Conservation (phyloP, 2,113 vertebrate species). For the Tiliqua scincoides region DNA sequence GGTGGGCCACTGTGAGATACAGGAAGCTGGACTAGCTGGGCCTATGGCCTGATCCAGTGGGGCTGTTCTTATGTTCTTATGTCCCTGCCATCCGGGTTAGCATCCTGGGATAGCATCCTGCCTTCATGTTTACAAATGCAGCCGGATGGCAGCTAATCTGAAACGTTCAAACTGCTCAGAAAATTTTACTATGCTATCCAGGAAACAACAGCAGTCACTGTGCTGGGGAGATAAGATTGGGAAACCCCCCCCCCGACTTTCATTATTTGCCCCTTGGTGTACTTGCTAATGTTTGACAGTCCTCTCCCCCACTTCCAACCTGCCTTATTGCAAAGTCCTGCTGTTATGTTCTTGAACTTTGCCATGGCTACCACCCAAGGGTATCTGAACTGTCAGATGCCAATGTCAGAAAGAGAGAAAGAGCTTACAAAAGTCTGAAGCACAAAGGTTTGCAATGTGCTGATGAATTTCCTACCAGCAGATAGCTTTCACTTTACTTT, state of each 20-base stretch:
- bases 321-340: conserved; percentile 40
- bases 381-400: conserved; percentile 62
- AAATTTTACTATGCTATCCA: conserved; percentile 4
- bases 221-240: conserved; percentile 1
- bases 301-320: conserved; percentile 29
- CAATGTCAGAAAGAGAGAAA: conserved; percentile 39
- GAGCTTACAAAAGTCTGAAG: conserved; percentile 41
- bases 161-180: neutral
- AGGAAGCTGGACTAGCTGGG: too few relatives aligned
- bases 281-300: conserved; percentile 43
- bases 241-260: conserved; percentile 10
- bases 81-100: too few relatives aligned
- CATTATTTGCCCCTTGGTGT: conserved; percentile 28
- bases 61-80: too few relatives aligned
- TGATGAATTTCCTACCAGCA: conserved; percentile 64
- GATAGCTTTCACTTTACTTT: conserved; percentile 63
- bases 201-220: neutral
- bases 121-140: neutral
- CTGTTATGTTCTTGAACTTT: conserved; percentile 64
- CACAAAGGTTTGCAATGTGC: conserved; percentile 46
- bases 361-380: conserved; percentile 21
- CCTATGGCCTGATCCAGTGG: too few relatives aligned
- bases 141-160: neutral
- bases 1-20: too few relatives aligned
- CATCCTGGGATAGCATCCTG: neutral